Conservation (phyloP, 2,113 vertebrate genomes). For the Bombycilla garrulus region DNA sequence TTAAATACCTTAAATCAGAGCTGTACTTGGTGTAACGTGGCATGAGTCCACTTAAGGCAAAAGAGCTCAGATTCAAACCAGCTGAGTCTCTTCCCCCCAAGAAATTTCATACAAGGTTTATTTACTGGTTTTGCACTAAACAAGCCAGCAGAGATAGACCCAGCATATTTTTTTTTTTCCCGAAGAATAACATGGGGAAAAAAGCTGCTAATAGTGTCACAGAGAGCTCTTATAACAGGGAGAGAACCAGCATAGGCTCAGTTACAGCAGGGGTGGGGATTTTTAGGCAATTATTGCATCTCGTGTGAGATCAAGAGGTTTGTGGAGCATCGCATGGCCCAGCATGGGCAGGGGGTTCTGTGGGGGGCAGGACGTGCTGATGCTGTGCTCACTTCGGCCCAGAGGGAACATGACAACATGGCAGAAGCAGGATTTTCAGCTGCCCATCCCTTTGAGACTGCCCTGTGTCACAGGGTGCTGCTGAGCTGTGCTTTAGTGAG, state of each 20-base stretch:
- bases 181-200: neutral
- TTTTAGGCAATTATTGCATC: neutral
- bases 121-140: neutral
- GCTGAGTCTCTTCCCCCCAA: neutral
- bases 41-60: neutral
- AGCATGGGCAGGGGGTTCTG: neutral
- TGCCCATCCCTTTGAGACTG: neutral
- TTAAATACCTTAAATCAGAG: neutral
- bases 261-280: neutral
- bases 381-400: rapidly evolving
- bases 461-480: neutral
- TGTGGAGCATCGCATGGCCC: neutral
- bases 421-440: neutral
- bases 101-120: neutral
- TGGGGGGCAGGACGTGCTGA: rapidly evolving
- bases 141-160: neutral
- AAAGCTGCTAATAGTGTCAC: neutral
- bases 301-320: neutral
- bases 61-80: neutral
- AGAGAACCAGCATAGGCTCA: neutral
- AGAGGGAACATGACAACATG: neutral
- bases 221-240: neutral
- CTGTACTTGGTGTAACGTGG: neutral
- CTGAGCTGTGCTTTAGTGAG: neutral
- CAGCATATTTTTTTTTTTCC: neutral